Conservation (phyloP, 2,113 vertebrate genomes). For the Chloebia gouldiae region DNA sequence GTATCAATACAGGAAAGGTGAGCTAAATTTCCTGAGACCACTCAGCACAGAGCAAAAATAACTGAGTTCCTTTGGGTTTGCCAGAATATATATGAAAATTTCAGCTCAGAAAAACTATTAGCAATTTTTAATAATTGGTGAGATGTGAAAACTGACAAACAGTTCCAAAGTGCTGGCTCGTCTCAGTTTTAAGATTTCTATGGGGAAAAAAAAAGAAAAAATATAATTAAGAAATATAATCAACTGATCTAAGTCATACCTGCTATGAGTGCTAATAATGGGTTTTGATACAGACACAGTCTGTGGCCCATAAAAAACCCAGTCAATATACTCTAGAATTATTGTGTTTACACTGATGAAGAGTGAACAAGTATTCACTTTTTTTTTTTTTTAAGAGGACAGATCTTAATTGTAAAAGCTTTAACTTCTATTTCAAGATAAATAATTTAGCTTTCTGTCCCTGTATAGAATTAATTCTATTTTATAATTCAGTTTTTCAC, state of each 20-base stretch:
- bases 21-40: neutral
- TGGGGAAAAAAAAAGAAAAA: neutral
- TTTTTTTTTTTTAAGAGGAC: neutral
- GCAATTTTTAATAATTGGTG: neutral
- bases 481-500: neutral
- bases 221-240: neutral
- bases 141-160: neutral
- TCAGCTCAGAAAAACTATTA: neutral
- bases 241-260: neutral
- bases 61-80: neutral
- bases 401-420: neutral
- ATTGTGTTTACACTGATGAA: neutral
- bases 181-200: neutral
- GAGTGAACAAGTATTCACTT: neutral
- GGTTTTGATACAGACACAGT: neutral
- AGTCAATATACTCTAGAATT: neutral
- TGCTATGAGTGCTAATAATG: neutral
- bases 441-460: neutral
- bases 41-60: neutral
- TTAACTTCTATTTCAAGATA: neutral
- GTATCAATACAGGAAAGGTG: neutral
- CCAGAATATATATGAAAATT: neutral
- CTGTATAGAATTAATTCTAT: neutral
- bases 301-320: neutral
- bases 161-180: neutral